Percentiles rank a stretch among this genome's conserved stretches.
These are phyloP conservation scores for Drosophila busckii DNA, from an alignment of 1,140 invertebrate species.

Conservation along the genomic window DNA sequence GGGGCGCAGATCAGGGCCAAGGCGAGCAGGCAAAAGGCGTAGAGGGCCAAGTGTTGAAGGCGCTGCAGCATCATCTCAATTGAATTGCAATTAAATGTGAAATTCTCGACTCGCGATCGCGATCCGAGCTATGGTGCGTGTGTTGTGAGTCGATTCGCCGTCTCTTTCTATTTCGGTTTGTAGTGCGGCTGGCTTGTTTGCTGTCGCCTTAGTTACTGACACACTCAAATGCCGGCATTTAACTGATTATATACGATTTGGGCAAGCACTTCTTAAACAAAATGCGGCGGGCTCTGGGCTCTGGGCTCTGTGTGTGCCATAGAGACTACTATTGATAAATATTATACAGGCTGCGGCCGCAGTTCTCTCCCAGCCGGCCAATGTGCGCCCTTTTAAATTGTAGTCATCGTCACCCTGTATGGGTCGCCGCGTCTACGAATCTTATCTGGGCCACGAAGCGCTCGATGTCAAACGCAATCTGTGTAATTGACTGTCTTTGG, in stretches of 20 bases:
- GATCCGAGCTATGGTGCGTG: no score
- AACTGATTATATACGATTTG: conserved; percentile 72
- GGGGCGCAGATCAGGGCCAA: conserved; percentile 53
- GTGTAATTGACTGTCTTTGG: conserved; percentile 62
- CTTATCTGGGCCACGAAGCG: conserved; percentile 43
- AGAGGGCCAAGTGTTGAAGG: conserved; percentile 41
- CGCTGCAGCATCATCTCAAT: conserved; percentile 35
- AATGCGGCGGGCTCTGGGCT: conserved; percentile 28
- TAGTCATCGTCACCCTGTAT: conserved; percentile 48
- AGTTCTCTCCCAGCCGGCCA: background rate
- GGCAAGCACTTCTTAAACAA: conserved; percentile 57
- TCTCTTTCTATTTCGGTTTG: background rate
- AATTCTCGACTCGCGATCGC: no score
- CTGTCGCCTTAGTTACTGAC: conserved; percentile 37
- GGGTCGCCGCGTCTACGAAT: no score
- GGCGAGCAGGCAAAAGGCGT: conserved; percentile 39
- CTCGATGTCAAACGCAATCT: conserved; percentile 60
- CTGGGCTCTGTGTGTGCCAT: conserved; percentile 23
- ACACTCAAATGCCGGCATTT: conserved; percentile 64
- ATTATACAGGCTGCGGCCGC: conserved; percentile 16
- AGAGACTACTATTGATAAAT: conserved; percentile 58
- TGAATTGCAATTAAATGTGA: background rate
- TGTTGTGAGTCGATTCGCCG: background rate
- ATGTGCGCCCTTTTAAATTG: no score
- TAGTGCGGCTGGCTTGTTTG: conserved; percentile 1